Percentiles rank a stretch among this genome's conserved stretches.
These are phyloP conservation scores for Sussaba pulchella DNA, from an alignment of 2,888 invertebrate genomes.

Conservation along the genomic window DNA sequence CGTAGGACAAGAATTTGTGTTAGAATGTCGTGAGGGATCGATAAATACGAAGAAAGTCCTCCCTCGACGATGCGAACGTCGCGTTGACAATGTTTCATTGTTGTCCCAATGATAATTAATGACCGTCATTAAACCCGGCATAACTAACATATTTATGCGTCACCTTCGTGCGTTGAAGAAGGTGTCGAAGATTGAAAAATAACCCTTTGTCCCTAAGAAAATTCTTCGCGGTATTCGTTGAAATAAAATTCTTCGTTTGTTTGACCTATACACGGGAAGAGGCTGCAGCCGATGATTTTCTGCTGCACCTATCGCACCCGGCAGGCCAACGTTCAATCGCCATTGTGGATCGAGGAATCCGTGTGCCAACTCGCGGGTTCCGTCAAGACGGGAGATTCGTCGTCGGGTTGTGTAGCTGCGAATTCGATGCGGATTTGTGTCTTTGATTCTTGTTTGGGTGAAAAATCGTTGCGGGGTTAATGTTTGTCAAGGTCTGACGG, in stretches of 20 bases:
- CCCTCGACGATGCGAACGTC: constrained; percentile 15
- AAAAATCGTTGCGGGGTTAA: too few relatives aligned
- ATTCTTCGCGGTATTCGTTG: not conserved
- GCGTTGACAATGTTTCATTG: constrained; percentile 53
- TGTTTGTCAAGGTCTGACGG: too few relatives aligned
- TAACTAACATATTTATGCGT: constrained; percentile 33
- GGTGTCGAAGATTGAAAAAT: constrained; percentile 30
- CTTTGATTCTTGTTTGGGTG: too few relatives aligned
- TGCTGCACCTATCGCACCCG: constrained; percentile 59
- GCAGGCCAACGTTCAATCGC: constrained; percentile 52
- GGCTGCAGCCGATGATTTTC: constrained; percentile 23
- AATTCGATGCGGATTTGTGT: constrained; percentile 2
- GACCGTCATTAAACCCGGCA: constrained; percentile 30
- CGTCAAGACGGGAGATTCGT: constrained; percentile 18
- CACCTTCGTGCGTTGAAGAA: not conserved
- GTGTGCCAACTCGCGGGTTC: constrained; percentile 13
- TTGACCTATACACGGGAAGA: constrained; percentile 58
- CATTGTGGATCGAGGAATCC: constrained; percentile 52
- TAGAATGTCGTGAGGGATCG: constrained; percentile 58
- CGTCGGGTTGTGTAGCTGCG: not conserved
- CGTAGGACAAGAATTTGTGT: constrained; percentile 70
- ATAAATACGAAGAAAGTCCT: not conserved
- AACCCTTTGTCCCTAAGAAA: constrained; percentile 38
- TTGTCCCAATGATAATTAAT: constrained; percentile 62
- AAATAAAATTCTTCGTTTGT: constrained; percentile 48